A percentile compares a stretch with the other conserved stretches of the same genome.
Evolutionary conservation across 2,888 invertebrate genomes (phyloP).

Genomic region (Hedychridium roseum): DNA sequence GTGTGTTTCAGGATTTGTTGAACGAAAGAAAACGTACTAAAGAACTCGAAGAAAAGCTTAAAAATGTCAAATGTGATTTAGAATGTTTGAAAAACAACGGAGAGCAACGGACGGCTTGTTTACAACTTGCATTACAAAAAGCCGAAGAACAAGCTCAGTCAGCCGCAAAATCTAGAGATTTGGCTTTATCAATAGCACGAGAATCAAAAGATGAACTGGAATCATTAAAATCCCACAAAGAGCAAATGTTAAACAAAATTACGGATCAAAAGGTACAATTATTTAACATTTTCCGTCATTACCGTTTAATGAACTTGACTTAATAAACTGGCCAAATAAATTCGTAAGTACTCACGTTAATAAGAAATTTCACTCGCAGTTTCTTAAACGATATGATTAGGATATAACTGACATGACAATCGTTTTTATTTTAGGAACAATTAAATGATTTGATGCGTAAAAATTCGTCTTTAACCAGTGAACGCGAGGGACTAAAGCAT

Average conservation of each 20-base stretch:
- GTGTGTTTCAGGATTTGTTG: constrained; percentile 32
- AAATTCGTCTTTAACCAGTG: constrained; percentile 32
- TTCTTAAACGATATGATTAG: too few species aligned
- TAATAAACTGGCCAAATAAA: too few species aligned
- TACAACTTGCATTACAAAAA: constrained; percentile 30
- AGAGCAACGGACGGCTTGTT: constrained; percentile 31
- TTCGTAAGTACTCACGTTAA: too few species aligned
- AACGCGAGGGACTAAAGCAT: constrained; percentile 37
- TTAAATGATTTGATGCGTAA: constrained; percentile 24
- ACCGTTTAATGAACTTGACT: too few species aligned
- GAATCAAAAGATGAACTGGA: constrained; percentile 35
- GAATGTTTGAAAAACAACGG: constrained; percentile 32
- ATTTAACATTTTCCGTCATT: too few species aligned
- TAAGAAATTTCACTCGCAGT: too few species aligned
- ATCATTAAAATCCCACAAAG: constrained; percentile 30
- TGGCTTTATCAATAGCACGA: constrained; percentile 38
- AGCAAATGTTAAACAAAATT: constrained; percentile 31
- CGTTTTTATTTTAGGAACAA: constrained; percentile 28
- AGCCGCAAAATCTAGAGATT: constrained; percentile 30
- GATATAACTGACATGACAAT: too few species aligned
- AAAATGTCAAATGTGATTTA: constrained; percentile 30
- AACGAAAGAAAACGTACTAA: constrained; percentile 27
- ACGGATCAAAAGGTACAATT: constrained; percentile 33
- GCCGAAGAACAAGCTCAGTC: constrained; percentile 33
- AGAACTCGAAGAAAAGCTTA: constrained; percentile 35